Percentiles rank a stretch among this genome's conserved stretches.
phyloP scores from a whole-genome alignment of 1,140 invertebrate genomes.

The Neoseiulus cucumeris region DNA sequence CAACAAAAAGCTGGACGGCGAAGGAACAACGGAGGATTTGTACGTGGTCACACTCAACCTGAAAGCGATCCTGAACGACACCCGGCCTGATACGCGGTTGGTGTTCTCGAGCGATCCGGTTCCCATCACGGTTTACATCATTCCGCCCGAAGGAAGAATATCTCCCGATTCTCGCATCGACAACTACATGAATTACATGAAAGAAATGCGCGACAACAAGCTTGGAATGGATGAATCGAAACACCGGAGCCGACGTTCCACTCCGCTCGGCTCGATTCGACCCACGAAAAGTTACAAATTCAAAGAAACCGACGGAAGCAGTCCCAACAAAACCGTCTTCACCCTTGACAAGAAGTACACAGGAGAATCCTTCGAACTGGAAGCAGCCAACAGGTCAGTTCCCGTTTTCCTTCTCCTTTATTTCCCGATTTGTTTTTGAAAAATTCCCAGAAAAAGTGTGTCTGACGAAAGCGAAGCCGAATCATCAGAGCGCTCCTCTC shows the following conservation, averaged over 20 bases:
- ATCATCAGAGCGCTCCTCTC: too few species aligned
- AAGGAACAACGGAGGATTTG: constrained; percentile 10
- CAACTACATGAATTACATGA: neutral
- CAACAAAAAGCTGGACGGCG: neutral
- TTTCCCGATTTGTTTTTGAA: too few species aligned
- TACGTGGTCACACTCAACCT: neutral
- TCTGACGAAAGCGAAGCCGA: too few species aligned
- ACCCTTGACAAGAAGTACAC: constrained; percentile 75
- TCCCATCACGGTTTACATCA: neutral
- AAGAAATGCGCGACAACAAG: neutral
- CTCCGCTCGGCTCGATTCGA: constrained; percentile 61
- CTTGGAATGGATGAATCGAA: constrained; percentile 15
- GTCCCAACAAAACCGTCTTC: constrained; percentile 66
- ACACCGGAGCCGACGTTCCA: constrained; percentile 23
- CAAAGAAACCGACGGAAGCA: constrained; percentile 67
- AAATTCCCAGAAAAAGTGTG: too few species aligned
- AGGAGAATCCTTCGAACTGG: constrained; percentile 75
- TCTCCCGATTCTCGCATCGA: neutral
- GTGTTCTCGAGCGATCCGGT: neutral
- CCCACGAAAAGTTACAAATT: constrained; percentile 80
- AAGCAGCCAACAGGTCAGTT: constrained; percentile 39
- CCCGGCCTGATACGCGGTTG: neutral
- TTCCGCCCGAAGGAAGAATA: neutral
- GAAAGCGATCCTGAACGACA: constrained; percentile 13
- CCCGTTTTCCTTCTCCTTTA: neutral